phyloP scores from a whole-genome alignment of 2,888 invertebrate species.

The Eutolmus rufibarbis region DNA sequence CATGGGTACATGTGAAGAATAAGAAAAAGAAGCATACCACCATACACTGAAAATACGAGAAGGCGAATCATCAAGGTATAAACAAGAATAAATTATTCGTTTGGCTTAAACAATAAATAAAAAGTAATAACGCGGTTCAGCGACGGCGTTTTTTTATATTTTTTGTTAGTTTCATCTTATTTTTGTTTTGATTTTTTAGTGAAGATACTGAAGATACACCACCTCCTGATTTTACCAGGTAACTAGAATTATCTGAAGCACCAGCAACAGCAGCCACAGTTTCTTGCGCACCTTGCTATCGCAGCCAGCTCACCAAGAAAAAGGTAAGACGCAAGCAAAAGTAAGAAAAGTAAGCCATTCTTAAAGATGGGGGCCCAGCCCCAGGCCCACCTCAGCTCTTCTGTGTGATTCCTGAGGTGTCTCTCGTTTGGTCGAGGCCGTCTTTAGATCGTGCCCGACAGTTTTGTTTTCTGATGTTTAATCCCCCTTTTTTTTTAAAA shows the following conservation, averaged over 20 bases:
- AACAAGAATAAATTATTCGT: not conserved
- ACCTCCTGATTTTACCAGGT: not conserved
- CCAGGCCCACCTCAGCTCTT: not conserved
- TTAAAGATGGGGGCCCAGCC: not conserved
- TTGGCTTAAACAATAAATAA: not conserved
- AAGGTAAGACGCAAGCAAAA: not conserved
- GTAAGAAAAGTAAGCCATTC: not conserved
- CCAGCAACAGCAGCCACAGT: not conserved
- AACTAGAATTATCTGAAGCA: not conserved
- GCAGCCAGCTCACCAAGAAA: not conserved
- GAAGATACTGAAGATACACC: not conserved
- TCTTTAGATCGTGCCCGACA: conserved; percentile 6
- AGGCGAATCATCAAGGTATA: not conserved
- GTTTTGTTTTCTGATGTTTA: conserved; percentile 6
- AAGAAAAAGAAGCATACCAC: not conserved
- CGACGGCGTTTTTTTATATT: not conserved
- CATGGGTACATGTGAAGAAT: not conserved
- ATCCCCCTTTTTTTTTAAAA: not conserved
- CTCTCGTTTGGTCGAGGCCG: not conserved
- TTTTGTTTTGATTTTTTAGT: not conserved
- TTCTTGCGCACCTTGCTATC: not conserved
- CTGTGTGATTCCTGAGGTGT: not conserved
- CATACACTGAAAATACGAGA: not conserved
- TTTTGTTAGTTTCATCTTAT: not conserved
- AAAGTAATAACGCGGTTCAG: not conserved